These are phyloP conservation scores for Pyxicephalus adspersus DNA, from an alignment of 2,113 vertebrate genomes.

Conservation along the genomic window DNA sequence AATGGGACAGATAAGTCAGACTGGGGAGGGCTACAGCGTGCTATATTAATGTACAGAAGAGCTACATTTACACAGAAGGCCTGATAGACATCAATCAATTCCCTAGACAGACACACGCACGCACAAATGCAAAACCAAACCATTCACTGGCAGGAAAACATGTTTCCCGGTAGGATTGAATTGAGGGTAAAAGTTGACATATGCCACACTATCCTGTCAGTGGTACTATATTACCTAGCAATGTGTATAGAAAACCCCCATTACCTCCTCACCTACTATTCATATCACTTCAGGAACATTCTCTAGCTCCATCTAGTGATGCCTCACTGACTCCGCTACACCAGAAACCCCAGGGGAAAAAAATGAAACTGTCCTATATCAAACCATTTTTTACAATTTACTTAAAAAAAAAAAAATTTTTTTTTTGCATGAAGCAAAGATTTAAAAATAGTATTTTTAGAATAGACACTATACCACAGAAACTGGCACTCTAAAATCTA, in stretches of 20 bases:
- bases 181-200: conserved; percentile 31
- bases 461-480: too few relatives aligned
- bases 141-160: conserved; percentile 43
- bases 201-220: conserved; percentile 1
- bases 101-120: conserved; percentile 29
- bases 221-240: conserved; percentile 1
- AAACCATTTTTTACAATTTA: too few relatives aligned
- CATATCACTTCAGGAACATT: background rate
- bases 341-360: too few relatives aligned
- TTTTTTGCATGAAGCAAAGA: background rate
- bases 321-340: background rate
- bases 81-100: conserved; percentile 63
- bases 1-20: conserved; percentile 74
- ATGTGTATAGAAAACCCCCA: background rate
- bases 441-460: background rate
- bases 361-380: too few relatives aligned
- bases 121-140: conserved; percentile 42
- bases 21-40: conserved; percentile 72
- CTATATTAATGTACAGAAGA: conserved; percentile 69
- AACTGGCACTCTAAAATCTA: too few relatives aligned
- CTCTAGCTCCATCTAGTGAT: conserved; percentile 17
- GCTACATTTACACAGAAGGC: conserved; percentile 70
- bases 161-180: background rate
- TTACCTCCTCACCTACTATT: background rate
- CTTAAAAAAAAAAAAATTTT: too few relatives aligned